These are phyloP conservation scores for Tapirus indicus DNA, from an alignment of 2,797 vertebrate species.

Conservation along the genomic window DNA sequence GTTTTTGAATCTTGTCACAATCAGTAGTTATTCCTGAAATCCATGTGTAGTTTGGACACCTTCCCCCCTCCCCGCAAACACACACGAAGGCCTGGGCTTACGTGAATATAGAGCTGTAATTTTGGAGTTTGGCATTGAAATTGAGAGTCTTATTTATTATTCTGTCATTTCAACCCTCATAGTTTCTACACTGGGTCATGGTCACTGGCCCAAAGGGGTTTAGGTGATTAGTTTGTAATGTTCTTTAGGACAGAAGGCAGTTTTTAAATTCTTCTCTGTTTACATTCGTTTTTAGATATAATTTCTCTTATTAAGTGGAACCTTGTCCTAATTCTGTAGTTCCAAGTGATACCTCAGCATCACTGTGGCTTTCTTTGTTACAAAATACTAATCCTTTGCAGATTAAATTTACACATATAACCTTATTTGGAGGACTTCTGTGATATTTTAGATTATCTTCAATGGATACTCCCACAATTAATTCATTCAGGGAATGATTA, in stretches of 20 bases:
- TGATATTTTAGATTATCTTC: not conserved
- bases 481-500: slow-evolving; percentile 9
- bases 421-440: not conserved
- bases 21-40: slow-evolving; percentile 39
- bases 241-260: not conserved
- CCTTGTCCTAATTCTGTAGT: slow-evolving; percentile 17
- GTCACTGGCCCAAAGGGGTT: not conserved
- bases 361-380: not conserved
- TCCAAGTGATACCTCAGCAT: not conserved
- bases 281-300: slow-evolving; percentile 40
- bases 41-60: not conserved
- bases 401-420: not conserved
- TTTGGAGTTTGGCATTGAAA: not conserved
- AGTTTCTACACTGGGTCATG: not conserved
- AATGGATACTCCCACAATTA: not conserved
- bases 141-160: not conserved
- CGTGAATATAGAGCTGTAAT: not conserved
- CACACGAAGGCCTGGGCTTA: not conserved
- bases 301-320: not conserved
- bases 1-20: not conserved
- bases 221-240: not conserved
- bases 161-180: slow-evolving; percentile 35
- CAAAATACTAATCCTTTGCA: slow-evolving; percentile 5
- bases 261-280: slow-evolving; percentile 21
- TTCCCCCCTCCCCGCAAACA: not conserved